Conservation (phyloP, 2,113 vertebrate genomes). For the Arvicanthis niloticus region DNA sequence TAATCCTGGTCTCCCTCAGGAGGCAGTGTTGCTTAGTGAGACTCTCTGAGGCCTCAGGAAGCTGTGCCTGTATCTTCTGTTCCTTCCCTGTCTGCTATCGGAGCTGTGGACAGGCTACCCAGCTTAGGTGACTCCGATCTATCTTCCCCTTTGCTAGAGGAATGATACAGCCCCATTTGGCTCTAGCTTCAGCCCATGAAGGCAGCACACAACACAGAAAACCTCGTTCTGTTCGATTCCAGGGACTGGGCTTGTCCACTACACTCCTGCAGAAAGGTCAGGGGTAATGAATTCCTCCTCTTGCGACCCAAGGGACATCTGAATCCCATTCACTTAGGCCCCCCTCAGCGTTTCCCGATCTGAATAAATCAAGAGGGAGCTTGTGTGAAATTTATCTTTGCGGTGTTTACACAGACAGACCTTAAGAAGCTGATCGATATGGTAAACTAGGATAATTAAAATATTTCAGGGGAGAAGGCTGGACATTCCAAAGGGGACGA, state of each 20-base stretch:
- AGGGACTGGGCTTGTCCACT: not conserved
- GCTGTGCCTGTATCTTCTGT: not conserved
- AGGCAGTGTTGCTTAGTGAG: not conserved
- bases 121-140: not conserved
- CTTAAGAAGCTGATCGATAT: slow-evolving; percentile 69
- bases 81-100: not conserved
- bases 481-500: not conserved
- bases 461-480: slow-evolving; percentile 69
- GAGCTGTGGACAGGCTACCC: not conserved
- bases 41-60: not conserved
- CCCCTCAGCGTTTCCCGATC: slow-evolving; percentile 41
- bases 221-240: not conserved
- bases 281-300: slow-evolving; percentile 65
- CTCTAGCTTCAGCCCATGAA: not conserved
- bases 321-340: not conserved
- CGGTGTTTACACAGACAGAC: slow-evolving; percentile 74
- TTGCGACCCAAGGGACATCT: not conserved
- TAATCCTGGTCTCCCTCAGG: not conserved
- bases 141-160: not conserved
- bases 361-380: slow-evolving; percentile 59
- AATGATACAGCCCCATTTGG: fast-evolving
- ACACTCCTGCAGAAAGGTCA: slow-evolving; percentile 60
- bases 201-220: fast-evolving
- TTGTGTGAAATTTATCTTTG: slow-evolving; percentile 76
- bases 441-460: slow-evolving; percentile 73